Base-by-base conservation (phyloP, 2,113 vertebrate genomes). In the Solenodon paradoxus region DNA sequence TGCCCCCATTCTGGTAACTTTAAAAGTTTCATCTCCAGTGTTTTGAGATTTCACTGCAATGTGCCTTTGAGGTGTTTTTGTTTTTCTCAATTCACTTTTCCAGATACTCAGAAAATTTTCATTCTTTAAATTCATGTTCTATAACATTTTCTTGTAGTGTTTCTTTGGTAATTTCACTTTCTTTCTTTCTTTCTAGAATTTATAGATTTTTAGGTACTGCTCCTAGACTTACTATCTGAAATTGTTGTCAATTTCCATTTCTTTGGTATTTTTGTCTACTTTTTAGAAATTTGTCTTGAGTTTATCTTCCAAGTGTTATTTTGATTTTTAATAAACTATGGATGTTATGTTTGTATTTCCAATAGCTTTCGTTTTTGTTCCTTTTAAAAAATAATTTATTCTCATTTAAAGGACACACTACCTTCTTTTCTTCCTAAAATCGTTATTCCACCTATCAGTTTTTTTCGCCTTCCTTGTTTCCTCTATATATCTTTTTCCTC, bases 371-470 rank as follows among this genome's bases (percentile, higher is more conserved):
- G 40, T 81, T 72, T 84, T 84, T 71, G 2, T 12, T 69, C 32
- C 19, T 81, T 90, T 89, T 9, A 32, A 94, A 90, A 90, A 63
- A 63, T 35, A 15, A 74, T 32, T 2, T 53, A 30, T 74, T 79
- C n/a, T 93, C 74, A 64, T 75, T 93, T 96, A 59, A 89, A 91
- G 68, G 26, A 94, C 24, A 2, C 6, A 80, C 84, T 35, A 68
- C 16, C 30, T 88, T 90, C 59, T 86, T 32, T 69, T 92, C 51
- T 75, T 88, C 89, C 75, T 87, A n/a, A 96, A 96, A 95, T 77
- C 26, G 66, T 80, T 35, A 45, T 95, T 35, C 71, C 69, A 45
- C 45, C 81, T 92, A n/a, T 95, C 66, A 40, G 15, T 42, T 45
- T 77, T 68, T 74, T 94, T 89, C 7, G 49, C 75, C 42, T 84